Evolutionary conservation across 2,888 invertebrate genomes (phyloP), one percentile per base, ranked within the genome.

Genomic region (Onchidella celtica): DNA sequence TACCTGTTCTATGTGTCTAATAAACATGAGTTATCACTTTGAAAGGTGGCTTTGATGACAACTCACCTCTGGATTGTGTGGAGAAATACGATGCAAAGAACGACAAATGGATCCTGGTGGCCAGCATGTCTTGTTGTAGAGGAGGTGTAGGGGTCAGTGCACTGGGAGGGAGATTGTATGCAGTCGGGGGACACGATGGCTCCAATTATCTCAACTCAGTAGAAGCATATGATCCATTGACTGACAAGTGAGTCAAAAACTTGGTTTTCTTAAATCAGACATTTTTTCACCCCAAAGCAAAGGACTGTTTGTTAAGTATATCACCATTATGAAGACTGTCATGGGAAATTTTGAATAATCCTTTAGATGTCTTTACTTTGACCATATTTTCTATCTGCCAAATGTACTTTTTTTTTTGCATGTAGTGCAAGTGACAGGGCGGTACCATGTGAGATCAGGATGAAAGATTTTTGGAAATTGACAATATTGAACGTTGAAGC

Each of bases 101-200:
- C 29, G 91, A 93, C 84, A 88, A 87, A 55, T 94, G 94, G 94
- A 87, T 90, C 17, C 79, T 87, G 11, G 86, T 93, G 68, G 86
- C 90, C 38, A 88, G 88, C 55, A 92, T 94, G 92, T 88, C 90
- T 40, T 91, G 89, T 88, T 91, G 91, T 32, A 85, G 93, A 73
- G 94, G 90, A 78, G 94, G 91, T 87, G 92, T 94, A 4, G 94
- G 94, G 14, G 93, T 92, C 38, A 90, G 92, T 24, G 86, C 92
- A 27, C 88, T 92, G 11, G 92, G 90, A 11, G 92, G 92, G 0
- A 87, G 87, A 77, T 89, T 94, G 59, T 94, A 93, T 86, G 94
- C 94, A 17, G 93, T 94, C 3, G 94, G 94, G 2, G 94, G 94
- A 6, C 94, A 94, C 86, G 94, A 94, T 88, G 94, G 94, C 2